A percentile compares a stretch with the other conserved stretches of the same genome.
Conservation (phyloP, 2,888 invertebrate species). For the Silvanus unidentatus region DNA sequence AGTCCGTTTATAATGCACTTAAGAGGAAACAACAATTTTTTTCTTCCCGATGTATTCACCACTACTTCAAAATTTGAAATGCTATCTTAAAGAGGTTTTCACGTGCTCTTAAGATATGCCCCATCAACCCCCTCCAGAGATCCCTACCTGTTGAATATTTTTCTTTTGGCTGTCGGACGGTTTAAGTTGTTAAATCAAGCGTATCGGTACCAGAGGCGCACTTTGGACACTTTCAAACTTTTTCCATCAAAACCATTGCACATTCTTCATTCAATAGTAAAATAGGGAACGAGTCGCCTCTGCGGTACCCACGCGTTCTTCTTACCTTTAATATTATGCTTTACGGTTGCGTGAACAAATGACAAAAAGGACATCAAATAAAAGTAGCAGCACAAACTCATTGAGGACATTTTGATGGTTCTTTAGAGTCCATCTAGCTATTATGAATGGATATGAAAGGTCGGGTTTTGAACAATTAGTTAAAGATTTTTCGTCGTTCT, state of each 20-base stretch:
- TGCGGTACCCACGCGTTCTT: conserved; percentile 23
- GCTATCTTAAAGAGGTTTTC: neutral
- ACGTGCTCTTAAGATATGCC: conserved; percentile 18
- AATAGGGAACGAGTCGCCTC: conserved; percentile 19
- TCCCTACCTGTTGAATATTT: conserved; percentile 20
- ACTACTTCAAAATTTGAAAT: neutral
- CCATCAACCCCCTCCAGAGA: conserved; percentile 15
- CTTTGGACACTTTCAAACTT: too few species aligned
- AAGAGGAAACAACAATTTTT: too few species aligned
- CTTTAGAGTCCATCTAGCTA: conserved; percentile 17
- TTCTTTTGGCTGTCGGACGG: conserved; percentile 3
- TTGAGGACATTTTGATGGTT: conserved; percentile 31
- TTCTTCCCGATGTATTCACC: too few species aligned
- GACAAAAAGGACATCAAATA: conserved; percentile 34
- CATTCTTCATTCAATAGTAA: neutral
- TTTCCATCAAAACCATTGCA: too few species aligned
- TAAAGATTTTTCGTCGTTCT: conserved; percentile 44
- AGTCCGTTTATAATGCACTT: neutral
- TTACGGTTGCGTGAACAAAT: conserved; percentile 39
- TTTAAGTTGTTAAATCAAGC: conserved; percentile 1
- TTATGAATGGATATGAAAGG: conserved; percentile 32
- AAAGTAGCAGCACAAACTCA: conserved; percentile 24
- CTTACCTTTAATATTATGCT: conserved; percentile 23
- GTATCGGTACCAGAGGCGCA: neutral
- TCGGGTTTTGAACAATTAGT: conserved; percentile 38